Evolutionary conservation across 2,888 invertebrate species (phyloP).

Genomic region (Watsonalla cultraria): DNA sequence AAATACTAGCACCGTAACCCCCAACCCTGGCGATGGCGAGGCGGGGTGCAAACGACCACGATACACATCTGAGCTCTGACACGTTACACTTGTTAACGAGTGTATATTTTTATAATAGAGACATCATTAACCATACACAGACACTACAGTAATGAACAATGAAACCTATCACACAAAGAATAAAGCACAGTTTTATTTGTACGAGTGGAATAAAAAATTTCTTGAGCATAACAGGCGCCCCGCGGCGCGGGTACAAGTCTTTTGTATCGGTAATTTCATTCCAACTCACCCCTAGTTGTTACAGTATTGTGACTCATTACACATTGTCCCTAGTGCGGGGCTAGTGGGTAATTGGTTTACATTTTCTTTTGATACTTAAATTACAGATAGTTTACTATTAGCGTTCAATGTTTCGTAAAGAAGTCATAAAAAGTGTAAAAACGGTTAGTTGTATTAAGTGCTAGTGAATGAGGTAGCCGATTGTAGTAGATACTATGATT

Average conservation of each 20-base stretch:
- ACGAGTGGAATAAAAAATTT: not conserved
- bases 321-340: slow-evolving; percentile 33
- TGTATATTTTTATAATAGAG: slow-evolving; percentile 39
- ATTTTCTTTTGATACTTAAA: slow-evolving; percentile 13
- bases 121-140: slow-evolving; percentile 15
- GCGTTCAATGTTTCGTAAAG: not conserved
- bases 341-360: slow-evolving; percentile 30
- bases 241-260: slow-evolving; percentile 43
- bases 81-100: slow-evolving; percentile 36
- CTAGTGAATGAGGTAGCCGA: not conserved
- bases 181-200: not conserved
- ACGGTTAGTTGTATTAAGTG: not conserved
- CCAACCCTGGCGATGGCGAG: not conserved
- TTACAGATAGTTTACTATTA: slow-evolving; percentile 11
- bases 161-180: not conserved
- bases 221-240: slow-evolving; percentile 48
- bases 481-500: not conserved
- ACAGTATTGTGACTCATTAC: slow-evolving; percentile 47
- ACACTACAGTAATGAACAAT: not conserved
- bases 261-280: slow-evolving; percentile 54
- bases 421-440: not conserved
- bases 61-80: slow-evolving; percentile 42
- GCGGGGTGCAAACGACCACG: slow-evolving; percentile 32
- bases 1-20: not conserved
- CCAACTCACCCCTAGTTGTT: slow-evolving; percentile 31